Evolutionary conservation across 2,113 vertebrate species (phyloP), one percentile per base, ranked within the genome.

Genomic region (Leptocoma aspasia): DNA sequence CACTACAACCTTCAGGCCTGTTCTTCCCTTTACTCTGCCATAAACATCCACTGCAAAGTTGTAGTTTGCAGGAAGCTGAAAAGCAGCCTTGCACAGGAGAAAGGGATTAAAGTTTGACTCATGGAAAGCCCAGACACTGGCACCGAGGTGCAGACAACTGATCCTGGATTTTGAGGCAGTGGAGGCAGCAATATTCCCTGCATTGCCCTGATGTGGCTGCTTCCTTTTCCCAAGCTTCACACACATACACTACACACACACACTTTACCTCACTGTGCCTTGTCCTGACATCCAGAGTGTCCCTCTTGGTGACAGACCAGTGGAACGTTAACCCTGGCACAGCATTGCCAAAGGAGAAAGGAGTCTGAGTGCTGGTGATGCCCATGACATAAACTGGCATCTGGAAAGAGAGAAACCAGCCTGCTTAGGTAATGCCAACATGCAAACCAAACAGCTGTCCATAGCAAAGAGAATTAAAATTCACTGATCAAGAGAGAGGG

Each of bases 31-130:
- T 4, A 95, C 98, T 91, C 94, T 98, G 41, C 98, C 98, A 5
- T 98, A 97, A 94, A 99, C 98, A 20, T 96, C 98, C 99, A 99
- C 98, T 79, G 98, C 99, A 84, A 99, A 99, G 97, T 99, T 99
- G 71, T 99, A 97, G 90, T 98, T 97, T 1, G 98, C 85, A 3
- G 98, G 98, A 87, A 99, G 99, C 79, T 95, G 98, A 70, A 99
- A 72, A 4, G 97, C 98, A 20, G 98, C 98, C 99, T 99, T 97
- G 56, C 65, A 91, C 45, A 94, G 72, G 86, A 87, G 90, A 73
- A 59, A 82, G 75, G 6, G 5, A 82, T 22, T 50, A 18, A 60
- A 77, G 42, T 53, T 76, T 33, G 44, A 56, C 37, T 72, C 22
- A 9, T 7, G 30, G 54, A 44, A 70, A 70, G 39, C 63, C 20